These are phyloP conservation scores for Saguinus midas DNA, from an alignment of 2,113 vertebrate genomes.

Conservation along the genomic window DNA sequence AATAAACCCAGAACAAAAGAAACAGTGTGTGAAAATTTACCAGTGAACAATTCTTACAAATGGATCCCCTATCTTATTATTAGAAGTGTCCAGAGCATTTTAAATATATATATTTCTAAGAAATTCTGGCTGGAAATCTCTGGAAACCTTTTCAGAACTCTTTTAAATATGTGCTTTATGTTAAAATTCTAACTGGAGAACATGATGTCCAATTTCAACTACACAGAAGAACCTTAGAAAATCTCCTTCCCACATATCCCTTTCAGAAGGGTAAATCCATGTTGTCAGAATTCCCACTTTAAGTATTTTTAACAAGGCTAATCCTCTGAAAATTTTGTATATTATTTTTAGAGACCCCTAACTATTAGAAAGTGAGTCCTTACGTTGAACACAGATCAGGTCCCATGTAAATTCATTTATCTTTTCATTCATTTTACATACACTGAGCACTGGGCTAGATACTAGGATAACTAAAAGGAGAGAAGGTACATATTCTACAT, in stretches of 20 bases:
- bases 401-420: background rate
- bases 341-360: background rate
- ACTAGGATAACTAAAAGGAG: background rate
- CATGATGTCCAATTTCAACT: background rate
- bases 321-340: background rate
- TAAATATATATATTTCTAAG: background rate
- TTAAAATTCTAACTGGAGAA: slow-evolving; percentile 2
- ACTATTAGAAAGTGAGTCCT: background rate
- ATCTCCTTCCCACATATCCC: background rate
- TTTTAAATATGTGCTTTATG: background rate
- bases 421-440: background rate
- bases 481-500: background rate
- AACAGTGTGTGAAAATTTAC: background rate
- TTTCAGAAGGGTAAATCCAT: background rate
- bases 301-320: background rate
- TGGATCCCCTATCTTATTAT: background rate
- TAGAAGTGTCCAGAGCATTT: background rate
- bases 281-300: background rate
- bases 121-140: background rate
- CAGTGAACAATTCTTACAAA: background rate
- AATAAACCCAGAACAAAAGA: background rate
- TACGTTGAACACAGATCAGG: background rate
- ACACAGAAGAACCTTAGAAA: background rate
- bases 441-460: background rate
- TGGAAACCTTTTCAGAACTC: background rate